phyloP scores from a whole-genome alignment of 2,113 vertebrate genomes.

The Centropus bengalensis region DNA sequence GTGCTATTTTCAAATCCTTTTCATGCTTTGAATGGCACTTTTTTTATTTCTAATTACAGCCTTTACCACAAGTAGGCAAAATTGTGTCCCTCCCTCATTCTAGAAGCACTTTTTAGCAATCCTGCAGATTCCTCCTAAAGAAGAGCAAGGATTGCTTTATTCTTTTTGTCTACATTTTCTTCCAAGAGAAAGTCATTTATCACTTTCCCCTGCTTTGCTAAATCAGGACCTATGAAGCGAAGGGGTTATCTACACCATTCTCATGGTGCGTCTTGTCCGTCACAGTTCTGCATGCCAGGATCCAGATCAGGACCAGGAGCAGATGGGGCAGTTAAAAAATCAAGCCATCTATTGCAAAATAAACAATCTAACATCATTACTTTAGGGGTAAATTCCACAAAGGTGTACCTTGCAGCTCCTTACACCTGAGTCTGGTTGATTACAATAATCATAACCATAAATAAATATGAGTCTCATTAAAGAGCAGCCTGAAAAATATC shows the following conservation, averaged over 20 bases:
- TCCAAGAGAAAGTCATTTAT: not conserved
- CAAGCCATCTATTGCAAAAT: not conserved
- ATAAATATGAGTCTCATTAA: not conserved
- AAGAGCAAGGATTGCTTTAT: not conserved
- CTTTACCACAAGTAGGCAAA: not conserved
- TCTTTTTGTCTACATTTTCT: not conserved
- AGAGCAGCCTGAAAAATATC: not conserved
- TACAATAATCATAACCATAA: not conserved
- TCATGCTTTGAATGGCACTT: not conserved
- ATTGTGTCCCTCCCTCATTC: too few relatives aligned
- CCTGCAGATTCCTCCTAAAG: not conserved
- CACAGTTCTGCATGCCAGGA: not conserved
- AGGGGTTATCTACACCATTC: not conserved
- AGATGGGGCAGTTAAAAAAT: not conserved
- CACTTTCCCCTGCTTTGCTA: not conserved
- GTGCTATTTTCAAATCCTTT: not conserved
- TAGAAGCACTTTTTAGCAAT: not conserved
- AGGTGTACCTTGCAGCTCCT: not conserved
- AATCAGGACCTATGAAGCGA: not conserved
- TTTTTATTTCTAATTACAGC: not conserved
- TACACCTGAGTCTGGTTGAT: not conserved
- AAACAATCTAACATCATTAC: not conserved
- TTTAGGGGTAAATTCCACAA: not conserved
- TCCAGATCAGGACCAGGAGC: not conserved
- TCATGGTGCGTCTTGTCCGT: too few relatives aligned